phyloP scores from a whole-genome alignment of 2,113 vertebrate genomes.

The Elephantulus edwardii region DNA sequence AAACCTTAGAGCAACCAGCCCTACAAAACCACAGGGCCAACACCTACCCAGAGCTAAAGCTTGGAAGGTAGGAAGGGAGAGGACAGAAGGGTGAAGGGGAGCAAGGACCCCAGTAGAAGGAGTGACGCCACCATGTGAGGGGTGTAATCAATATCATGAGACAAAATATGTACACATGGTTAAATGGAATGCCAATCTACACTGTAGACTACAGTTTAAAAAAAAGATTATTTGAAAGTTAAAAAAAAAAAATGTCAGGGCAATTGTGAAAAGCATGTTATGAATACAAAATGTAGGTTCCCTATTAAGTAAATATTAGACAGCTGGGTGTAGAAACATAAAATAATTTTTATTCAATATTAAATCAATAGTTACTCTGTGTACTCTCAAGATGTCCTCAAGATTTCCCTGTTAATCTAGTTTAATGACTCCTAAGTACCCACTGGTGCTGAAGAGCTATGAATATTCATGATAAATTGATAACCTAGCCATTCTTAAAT shows the following conservation, averaged over 20 bases:
- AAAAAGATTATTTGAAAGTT: no score
- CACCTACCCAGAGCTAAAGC: no score
- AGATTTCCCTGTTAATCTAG: background rate
- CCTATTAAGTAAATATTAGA: background rate
- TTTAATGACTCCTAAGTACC: background rate
- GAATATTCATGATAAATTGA: background rate
- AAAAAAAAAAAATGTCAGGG: background rate
- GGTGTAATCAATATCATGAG: no score
- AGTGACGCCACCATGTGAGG: no score
- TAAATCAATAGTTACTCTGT: background rate
- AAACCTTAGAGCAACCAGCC: no score
- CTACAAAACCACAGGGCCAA: no score
- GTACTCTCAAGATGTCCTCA: background rate
- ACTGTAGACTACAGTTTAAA: no score
- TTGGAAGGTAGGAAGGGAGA: no score
- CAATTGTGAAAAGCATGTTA: background rate
- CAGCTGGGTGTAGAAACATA: background rate
- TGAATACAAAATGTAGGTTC: background rate
- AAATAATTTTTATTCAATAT: background rate
- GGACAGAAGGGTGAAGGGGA: no score
- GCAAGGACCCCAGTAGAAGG: no score
- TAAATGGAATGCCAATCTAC: no score
- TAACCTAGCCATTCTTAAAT: background rate
- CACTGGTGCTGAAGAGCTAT: background rate
- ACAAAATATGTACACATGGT: no score